These are phyloP conservation scores for Chondrosia reniformis DNA, from an alignment of 37 sponge, comb jelly and placozoan genomes.

Conservation along the genomic window DNA sequence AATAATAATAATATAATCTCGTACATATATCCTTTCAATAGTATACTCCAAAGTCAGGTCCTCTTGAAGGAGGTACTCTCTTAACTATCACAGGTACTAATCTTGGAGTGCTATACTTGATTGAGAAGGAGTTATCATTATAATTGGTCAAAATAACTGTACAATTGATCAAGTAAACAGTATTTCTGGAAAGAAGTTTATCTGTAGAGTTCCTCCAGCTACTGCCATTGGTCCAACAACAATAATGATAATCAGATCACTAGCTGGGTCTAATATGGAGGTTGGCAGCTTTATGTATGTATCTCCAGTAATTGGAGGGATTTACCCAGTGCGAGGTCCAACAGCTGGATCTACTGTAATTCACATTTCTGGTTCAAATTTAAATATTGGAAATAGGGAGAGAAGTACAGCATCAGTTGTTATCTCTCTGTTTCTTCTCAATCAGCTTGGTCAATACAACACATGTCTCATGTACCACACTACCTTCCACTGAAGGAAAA, in stretches of 20 bases:
- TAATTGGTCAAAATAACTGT: conserved; percentile 29
- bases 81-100: conserved; percentile 46
- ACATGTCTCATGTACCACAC: too few relatives aligned
- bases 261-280: neutral
- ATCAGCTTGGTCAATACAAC: too few relatives aligned
- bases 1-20: too few relatives aligned
- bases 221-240: neutral
- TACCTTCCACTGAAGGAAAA: too few relatives aligned
- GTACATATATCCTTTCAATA: neutral
- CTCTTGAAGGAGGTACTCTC: conserved; percentile 41
- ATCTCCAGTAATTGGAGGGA: conserved; percentile 24
- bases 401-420: neutral
- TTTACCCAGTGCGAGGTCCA: conserved; percentile 59
- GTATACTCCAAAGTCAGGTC: conserved; percentile 25
- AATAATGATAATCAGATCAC: neutral
- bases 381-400: conserved; percentile 28
- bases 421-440: too few relatives aligned
- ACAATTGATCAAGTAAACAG: neutral
- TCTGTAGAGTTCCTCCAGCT: neutral
- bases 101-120: conserved; percentile 22
- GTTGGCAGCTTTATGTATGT: neutral
- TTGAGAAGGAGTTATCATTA: conserved; percentile 8
- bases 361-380: conserved; percentile 60
- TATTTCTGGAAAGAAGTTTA: neutral
- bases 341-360: conserved; percentile 55